Evolutionary conservation across 2,888 invertebrate species (phyloP).

Genomic region (Spodoptera littoralis): DNA sequence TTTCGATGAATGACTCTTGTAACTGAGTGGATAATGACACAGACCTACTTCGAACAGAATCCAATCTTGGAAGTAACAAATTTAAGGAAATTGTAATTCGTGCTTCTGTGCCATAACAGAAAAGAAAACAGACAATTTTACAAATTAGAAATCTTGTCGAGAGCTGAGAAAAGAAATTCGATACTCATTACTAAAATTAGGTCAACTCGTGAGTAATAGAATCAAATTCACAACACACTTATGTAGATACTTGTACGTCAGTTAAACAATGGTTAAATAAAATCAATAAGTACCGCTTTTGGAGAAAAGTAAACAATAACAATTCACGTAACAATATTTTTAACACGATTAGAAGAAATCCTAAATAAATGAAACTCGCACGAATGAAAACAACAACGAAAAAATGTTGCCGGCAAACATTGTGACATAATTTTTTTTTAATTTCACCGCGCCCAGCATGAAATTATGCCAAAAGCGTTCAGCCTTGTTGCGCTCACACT

Average conservation of each 20-base stretch:
- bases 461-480: conserved; percentile 25
- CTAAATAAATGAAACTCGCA: conserved; percentile 16
- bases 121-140: neutral
- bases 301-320: neutral
- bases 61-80: conserved; percentile 6
- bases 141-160: conserved; percentile 8
- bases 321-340: neutral
- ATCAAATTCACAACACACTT: too few species aligned
- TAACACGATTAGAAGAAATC: neutral
- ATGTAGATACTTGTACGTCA: too few species aligned
- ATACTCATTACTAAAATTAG: neutral
- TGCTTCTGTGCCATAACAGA: neutral
- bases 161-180: neutral
- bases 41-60: conserved; percentile 26
- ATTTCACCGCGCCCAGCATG: conserved; percentile 13
- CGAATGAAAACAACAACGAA: conserved; percentile 4
- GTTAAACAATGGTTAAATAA: too few species aligned
- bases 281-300: neutral
- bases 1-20: conserved; percentile 22
- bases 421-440: conserved; percentile 19
- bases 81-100: conserved; percentile 6
- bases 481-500: conserved; percentile 14
- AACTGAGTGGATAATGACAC: conserved; percentile 12
- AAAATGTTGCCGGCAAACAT: conserved; percentile 13
- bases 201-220: neutral